phyloP scores from a whole-genome alignment of 1,140 invertebrate genomes.

The Rhynchophorus ferrugineus region DNA sequence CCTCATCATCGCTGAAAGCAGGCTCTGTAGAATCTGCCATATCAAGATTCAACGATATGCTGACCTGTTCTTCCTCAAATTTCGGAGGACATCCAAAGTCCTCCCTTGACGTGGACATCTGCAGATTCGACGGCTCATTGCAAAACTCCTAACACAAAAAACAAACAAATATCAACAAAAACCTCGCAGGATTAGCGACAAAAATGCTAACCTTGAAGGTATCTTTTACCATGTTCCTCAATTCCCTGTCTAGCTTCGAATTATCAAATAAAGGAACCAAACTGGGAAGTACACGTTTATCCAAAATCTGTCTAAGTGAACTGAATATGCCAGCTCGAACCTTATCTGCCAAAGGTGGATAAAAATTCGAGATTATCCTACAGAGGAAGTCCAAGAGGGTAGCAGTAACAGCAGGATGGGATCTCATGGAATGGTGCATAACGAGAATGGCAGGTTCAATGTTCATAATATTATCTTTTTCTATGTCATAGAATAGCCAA shows the following conservation, averaged over 20 bases:
- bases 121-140: slow-evolving; percentile 70
- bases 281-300: slow-evolving; percentile 86
- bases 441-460: slow-evolving; percentile 98
- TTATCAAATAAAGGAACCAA: slow-evolving; percentile 89
- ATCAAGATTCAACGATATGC: slow-evolving; percentile 33
- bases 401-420: slow-evolving; percentile 90
- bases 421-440: slow-evolving; percentile 95
- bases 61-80: slow-evolving; percentile 47
- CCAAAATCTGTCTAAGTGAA: slow-evolving; percentile 86
- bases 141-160: slow-evolving; percentile 15
- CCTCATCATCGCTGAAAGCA: slow-evolving; percentile 74
- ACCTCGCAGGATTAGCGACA: neutral
- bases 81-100: slow-evolving; percentile 48
- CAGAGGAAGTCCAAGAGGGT: slow-evolving; percentile 93
- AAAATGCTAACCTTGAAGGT: slow-evolving; percentile 57
- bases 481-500: slow-evolving; percentile 93
- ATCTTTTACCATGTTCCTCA: slow-evolving; percentile 76
- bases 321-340: slow-evolving; percentile 85
- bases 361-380: slow-evolving; percentile 91
- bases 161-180: neutral
- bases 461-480: slow-evolving; percentile 98
- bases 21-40: slow-evolving; percentile 54
- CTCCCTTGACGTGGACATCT: slow-evolving; percentile 40
- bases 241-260: slow-evolving; percentile 82
- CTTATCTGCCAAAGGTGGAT: slow-evolving; percentile 73